Conservation (phyloP, 2,888 invertebrate species). For the Caradrina clavipalpis region DNA sequence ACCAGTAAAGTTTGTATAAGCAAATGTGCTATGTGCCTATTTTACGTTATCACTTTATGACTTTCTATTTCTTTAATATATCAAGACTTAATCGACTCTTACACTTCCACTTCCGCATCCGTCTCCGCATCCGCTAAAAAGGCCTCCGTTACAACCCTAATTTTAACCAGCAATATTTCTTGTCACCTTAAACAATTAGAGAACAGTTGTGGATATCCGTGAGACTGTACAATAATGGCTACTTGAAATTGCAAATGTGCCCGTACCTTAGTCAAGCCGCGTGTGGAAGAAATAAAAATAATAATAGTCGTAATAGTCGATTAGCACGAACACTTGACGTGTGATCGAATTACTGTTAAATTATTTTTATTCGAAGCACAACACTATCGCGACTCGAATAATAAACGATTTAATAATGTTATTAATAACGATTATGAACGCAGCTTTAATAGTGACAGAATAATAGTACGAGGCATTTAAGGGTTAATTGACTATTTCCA, state of each 20-base stretch:
- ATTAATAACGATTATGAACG: slow-evolving; percentile 41
- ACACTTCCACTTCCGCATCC: too few species aligned
- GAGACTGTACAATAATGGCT: slow-evolving; percentile 69
- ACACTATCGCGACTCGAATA: slow-evolving; percentile 45
- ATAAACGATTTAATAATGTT: slow-evolving; percentile 45
- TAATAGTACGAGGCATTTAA: slow-evolving; percentile 36
- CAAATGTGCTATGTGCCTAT: too few species aligned
- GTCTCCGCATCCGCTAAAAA: too few species aligned
- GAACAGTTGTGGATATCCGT: slow-evolving; percentile 69
- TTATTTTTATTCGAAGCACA: slow-evolving; percentile 43
- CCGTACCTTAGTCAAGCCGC: slow-evolving; percentile 66
- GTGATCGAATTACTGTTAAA: slow-evolving; percentile 59
- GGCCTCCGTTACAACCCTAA: slow-evolving; percentile 16
- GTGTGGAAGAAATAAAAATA: slow-evolving; percentile 74
- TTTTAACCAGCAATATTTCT: slow-evolving; percentile 76
- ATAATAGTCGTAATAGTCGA: slow-evolving; percentile 75
- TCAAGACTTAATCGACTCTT: too few species aligned
- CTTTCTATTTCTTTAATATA: too few species aligned
- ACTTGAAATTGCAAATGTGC: slow-evolving; percentile 79
- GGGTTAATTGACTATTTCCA: slow-evolving; percentile 40
- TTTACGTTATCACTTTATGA: neutral
- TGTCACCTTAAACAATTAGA: slow-evolving; percentile 80
- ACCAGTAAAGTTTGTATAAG: too few species aligned
- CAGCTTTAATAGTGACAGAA: slow-evolving; percentile 31
- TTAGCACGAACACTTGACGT: slow-evolving; percentile 66